Evolutionary conservation across 2,888 invertebrate species (phyloP), one percentile per base, ranked within the genome.

Genomic region (Andrena praecox): DNA sequence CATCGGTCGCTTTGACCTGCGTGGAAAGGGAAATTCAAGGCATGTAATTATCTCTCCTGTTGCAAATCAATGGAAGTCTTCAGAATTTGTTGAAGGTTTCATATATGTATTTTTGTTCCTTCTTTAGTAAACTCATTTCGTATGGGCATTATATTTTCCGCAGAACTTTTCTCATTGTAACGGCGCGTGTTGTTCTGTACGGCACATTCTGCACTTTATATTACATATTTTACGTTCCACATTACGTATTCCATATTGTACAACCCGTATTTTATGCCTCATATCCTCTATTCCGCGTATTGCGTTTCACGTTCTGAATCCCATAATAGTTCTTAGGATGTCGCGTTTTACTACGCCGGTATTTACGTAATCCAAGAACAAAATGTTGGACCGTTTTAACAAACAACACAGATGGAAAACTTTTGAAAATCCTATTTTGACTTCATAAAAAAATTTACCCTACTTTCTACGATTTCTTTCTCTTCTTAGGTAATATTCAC

Each of bases 1-100:
- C 99, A 94, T 99, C 99, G 10, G 98, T 98, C 59, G 99, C 99
- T 79, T 97, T 97, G 87, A 99, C 99, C 99, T 99, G 95, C 8
- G 12, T 2, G 16, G 48, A 77, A 59, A 24, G 31, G 0, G 29
- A 52, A 35, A 29, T 56, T 50, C 35, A 12, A n/a, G 12, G 6
- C n/a, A 16, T 69, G 20, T 12, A 20, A 33, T 52, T 62, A 62
- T 3, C 7, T 2, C 20, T 10, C 10, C 20, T 4, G 8, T 20
- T 10, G 10, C 24, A 24, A 56, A 20, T 56, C 20, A 24, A 56
- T 56, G 42, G 42, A 42, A 16, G 16, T 27, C 12, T 56, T 27
- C 24, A 27, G 24, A 24, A 56, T 56, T 24, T 24, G 1, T 27
- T 27, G 10, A 8, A 54, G 20, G 4, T 12, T 56, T 24, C 54